phyloP scores from a whole-genome alignment of 2,888 invertebrate genomes.

The Pollenia griseotomentosa region DNA sequence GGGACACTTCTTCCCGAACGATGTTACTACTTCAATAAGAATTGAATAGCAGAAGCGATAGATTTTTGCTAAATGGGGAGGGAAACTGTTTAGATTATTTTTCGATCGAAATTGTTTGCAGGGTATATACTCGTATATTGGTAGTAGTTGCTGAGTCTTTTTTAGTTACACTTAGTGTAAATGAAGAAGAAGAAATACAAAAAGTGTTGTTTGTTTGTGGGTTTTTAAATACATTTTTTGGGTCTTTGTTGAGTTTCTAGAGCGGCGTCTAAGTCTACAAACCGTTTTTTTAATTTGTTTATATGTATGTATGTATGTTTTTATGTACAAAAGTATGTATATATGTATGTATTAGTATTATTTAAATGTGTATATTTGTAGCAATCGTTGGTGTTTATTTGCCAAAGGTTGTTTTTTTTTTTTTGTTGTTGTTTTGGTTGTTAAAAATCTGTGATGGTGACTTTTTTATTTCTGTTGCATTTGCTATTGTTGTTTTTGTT shows the following conservation, averaged over 20 bases:
- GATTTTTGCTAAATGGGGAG: too few relatives aligned
- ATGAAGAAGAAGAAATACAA: conserved; percentile 16
- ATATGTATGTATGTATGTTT: too few relatives aligned
- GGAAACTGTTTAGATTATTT: too few relatives aligned
- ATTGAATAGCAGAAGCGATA: too few relatives aligned
- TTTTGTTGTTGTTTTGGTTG: conserved; percentile 26
- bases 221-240: conserved; percentile 64
- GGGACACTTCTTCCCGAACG: too few relatives aligned
- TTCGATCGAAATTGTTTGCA: too few relatives aligned
- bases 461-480: neutral
- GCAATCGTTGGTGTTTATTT: conserved; percentile 22
- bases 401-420: conserved; percentile 36
- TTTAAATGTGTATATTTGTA: neutral
- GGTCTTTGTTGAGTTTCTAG: conserved; percentile 66
- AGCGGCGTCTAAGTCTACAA: conserved; percentile 71
- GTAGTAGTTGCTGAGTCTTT: conserved; percentile 14
- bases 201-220: conserved; percentile 10
- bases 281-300: conserved; percentile 52
- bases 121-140: neutral
- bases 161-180: neutral
- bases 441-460: conserved; percentile 53
- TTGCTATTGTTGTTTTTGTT: conserved; percentile 37
- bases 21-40: too few relatives aligned
- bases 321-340: too few relatives aligned
- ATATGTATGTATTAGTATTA: too few relatives aligned